Percentiles rank a stretch among this genome's conserved stretches.
Evolutionary conservation across 1,140 invertebrate genomes (phyloP).

Genomic region (Halesus radiatus): DNA sequence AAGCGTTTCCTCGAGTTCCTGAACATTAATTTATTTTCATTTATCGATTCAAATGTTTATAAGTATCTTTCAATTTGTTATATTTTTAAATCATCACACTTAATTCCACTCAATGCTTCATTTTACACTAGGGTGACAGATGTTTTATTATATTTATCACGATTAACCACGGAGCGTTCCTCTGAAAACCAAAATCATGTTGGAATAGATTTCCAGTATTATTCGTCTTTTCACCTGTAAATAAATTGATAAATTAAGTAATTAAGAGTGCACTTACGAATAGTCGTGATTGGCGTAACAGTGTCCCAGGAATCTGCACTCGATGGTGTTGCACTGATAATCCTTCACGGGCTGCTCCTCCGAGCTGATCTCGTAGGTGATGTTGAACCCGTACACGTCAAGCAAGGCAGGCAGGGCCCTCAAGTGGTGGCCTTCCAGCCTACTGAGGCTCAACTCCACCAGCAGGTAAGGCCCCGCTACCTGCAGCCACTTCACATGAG

Average conservation of each 20-base stretch:
- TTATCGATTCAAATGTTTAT: too few species aligned
- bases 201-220: too few species aligned
- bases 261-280: slow-evolving; percentile 71
- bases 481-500: slow-evolving; percentile 76
- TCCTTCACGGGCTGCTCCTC: slow-evolving; percentile 66
- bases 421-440: slow-evolving; percentile 86
- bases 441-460: slow-evolving; percentile 80
- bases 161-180: too few species aligned
- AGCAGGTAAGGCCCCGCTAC: slow-evolving; percentile 83
- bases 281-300: slow-evolving; percentile 81
- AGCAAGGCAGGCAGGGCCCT: slow-evolving; percentile 84
- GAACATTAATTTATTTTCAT: too few species aligned
- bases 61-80: too few species aligned
- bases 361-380: slow-evolving; percentile 86
- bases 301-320: slow-evolving; percentile 87
- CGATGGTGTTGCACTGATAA: slow-evolving; percentile 80
- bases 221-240: too few species aligned
- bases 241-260: background rate
- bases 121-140: too few species aligned
- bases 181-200: too few species aligned
- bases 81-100: too few species aligned
- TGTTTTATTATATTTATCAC: too few species aligned
- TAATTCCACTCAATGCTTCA: too few species aligned
- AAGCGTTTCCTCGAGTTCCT: too few species aligned
- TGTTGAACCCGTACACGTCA: slow-evolving; percentile 92